Evolutionary conservation across 2,113 vertebrate genomes (phyloP), one percentile per base, ranked within the genome.

Genomic region (Monarcha castaneiventris): DNA sequence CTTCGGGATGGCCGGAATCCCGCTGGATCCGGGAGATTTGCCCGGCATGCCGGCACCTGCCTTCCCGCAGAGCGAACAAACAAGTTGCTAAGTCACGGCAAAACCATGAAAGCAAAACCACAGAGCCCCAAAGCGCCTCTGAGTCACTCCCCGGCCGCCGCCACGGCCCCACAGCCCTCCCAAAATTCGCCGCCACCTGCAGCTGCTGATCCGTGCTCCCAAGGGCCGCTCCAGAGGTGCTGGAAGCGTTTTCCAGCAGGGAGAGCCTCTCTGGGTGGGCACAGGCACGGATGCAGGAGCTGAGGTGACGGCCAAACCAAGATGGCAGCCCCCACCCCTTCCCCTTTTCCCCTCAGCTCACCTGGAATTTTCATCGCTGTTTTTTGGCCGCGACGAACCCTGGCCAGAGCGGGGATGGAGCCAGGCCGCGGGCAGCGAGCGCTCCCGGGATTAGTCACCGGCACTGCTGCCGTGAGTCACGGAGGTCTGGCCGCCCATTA

Each of bases 81-180:
- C 98, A 97, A 98, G 95, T 94, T 76, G 86, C 95, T 90, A 97
- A 97, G 97, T 98, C 97, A 98, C 97, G 96, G 97, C 94, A 98
- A 98, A 98, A 98, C 98, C 98, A 98, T 98, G 97, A 98, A 97
- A 97, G 97, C 96, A 98, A 97, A 98, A 98, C 98, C 98, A 94
- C 98, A 98, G 97, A 96, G 96, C 97, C 97, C 98, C 97, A 95
- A 81, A 97, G 98, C 83, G 37, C 96, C 92, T 98, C 96, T 98
- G 98, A 98, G 96, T 98, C 98, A 98, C 94, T 90, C 86, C 92
- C 76, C 33, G 51, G 95, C 95, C 78, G 90, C 93, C 90, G 56
- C 85, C 76, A 61, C 94, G 94, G 91, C 89, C 91, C 78, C 86
- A 97, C 96, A 96, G 97, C 97, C 95, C 96, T 95, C 84, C 96